These are phyloP conservation scores for Larimichthys crocea DNA, from an alignment of 2,113 vertebrate genomes.

Conservation along the genomic window DNA sequence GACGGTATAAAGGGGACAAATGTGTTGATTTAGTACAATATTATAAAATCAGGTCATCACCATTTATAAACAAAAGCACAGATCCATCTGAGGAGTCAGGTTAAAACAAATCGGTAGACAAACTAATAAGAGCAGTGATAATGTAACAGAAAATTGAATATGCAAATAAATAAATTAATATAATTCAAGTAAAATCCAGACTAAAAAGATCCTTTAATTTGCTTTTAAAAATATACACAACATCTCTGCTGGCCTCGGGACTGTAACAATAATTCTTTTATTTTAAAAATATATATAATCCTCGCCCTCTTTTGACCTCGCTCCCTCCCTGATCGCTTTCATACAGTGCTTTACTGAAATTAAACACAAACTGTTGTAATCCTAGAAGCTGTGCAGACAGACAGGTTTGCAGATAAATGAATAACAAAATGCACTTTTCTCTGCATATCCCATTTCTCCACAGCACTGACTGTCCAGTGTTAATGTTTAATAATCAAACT, in stretches of 20 bases:
- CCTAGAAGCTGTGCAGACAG: neutral
- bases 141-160: too few species aligned
- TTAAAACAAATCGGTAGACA: too few species aligned
- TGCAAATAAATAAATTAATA: too few species aligned
- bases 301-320: neutral
- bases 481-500: neutral
- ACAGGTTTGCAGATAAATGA: neutral
- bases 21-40: neutral
- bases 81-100: too few species aligned
- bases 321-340: neutral
- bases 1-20: neutral
- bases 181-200: too few species aligned
- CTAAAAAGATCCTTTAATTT: too few species aligned
- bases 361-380: slow-evolving; percentile 1
- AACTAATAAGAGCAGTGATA: too few species aligned
- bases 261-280: neutral
- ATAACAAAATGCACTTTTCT: neutral
- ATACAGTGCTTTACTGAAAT: neutral
- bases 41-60: too few species aligned
- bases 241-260: too few species aligned
- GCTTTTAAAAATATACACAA: neutral
- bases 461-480: neutral
- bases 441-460: neutral
- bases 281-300: neutral
- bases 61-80: too few species aligned